Evolutionary conservation across 2,797 vertebrate genomes (phyloP).

Genomic region (Galaxias olidus): DNA sequence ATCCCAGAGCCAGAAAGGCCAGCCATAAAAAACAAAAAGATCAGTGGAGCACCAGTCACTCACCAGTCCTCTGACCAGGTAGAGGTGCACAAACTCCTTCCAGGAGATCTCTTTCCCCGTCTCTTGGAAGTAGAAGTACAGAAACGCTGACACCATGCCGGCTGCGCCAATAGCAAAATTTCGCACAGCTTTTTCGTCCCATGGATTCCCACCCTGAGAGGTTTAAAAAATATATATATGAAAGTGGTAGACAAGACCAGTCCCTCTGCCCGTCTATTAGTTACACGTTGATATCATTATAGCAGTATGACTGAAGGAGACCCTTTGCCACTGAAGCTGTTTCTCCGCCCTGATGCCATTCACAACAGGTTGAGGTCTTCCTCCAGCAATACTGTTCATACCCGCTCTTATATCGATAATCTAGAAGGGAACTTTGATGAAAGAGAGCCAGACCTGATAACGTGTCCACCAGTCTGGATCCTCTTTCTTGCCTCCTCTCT

Average conservation of each 20-base stretch:
- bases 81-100: constrained; percentile 79
- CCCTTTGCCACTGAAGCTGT: not conserved
- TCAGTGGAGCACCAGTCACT: constrained; percentile 34
- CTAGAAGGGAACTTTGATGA: not conserved
- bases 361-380: too few species aligned
- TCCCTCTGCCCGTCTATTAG: not conserved
- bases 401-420: too few species aligned
- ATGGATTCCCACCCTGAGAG: constrained; percentile 71
- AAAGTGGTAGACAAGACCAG: not conserved
- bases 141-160: constrained; percentile 66
- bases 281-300: too few species aligned
- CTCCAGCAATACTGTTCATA: too few species aligned
- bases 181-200: constrained; percentile 65
- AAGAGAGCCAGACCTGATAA: constrained; percentile 65
- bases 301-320: too few species aligned
- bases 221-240: constrained; percentile 1
- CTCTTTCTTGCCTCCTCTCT: constrained; percentile 55
- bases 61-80: constrained; percentile 77
- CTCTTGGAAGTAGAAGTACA: constrained; percentile 74
- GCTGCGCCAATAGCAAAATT: constrained; percentile 66
- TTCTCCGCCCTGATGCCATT: too few species aligned
- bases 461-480: constrained; percentile 72
- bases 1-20: not conserved
- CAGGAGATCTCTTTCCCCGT: constrained; percentile 78
- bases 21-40: too few species aligned